Evolutionary conservation across 2,888 invertebrate genomes (phyloP).

Genomic region (Periphyllus acericola): DNA sequence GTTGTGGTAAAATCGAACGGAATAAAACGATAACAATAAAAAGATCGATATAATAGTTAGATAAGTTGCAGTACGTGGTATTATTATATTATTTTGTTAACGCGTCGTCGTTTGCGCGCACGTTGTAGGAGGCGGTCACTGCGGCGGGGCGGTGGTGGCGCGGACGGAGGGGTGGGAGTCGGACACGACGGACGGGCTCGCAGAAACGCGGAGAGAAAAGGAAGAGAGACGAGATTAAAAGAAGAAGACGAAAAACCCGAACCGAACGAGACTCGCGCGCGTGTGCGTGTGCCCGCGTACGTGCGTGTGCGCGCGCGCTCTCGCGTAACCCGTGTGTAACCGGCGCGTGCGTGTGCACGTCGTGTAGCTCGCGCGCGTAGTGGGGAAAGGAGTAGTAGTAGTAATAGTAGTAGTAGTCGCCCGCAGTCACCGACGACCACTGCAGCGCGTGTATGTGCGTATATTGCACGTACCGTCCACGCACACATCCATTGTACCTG

Average conservation of each 20-base stretch:
- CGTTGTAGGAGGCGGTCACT: no score
- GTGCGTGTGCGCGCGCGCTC: not conserved
- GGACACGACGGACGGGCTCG: not conserved
- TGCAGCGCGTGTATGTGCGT: constrained; percentile 33
- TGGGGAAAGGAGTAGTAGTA: constrained; percentile 8
- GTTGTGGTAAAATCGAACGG: no score
- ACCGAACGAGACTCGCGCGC: constrained; percentile 9
- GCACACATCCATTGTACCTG: not conserved
- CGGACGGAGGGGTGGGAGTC: no score
- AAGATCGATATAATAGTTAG: no score
- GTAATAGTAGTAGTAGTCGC: constrained; percentile 39
- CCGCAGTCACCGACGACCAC: constrained; percentile 59
- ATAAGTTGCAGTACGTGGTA: no score
- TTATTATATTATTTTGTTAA: no score
- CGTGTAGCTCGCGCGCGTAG: not conserved
- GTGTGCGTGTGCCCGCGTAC: not conserved
- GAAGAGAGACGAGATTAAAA: constrained; percentile 10
- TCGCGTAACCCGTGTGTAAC: not conserved
- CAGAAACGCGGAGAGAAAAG: not conserved
- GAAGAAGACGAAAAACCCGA: constrained; percentile 45
- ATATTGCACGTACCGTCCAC: constrained; percentile 13
- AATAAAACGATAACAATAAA: no score
- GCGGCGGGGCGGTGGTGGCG: no score
- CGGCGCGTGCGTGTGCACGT: not conserved
- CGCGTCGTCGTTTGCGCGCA: no score